Base-by-base conservation (phyloP, 2,113 vertebrate species). In the Micromys minutus region DNA sequence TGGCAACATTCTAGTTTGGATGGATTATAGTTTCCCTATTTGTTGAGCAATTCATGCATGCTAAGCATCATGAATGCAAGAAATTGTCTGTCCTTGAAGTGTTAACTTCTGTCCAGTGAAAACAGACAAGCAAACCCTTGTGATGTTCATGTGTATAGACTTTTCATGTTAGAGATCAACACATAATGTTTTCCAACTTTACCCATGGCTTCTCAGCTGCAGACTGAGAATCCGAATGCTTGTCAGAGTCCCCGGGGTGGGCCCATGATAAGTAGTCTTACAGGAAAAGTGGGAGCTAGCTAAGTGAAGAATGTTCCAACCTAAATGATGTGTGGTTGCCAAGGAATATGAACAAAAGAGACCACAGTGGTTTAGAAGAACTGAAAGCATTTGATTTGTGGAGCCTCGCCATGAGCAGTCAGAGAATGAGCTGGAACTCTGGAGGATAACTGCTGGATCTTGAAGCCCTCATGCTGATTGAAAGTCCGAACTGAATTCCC, bases 401-500 rank as follows among this genome's bases (percentile, higher is more conserved):
- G 87, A 24, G 57, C 89, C n/a, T 3, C 0, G 39, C 19, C 36
- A 0, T 39, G 88, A 71, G 42, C n/a, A 83, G 39, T 31, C 21
- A 19, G 34, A 24, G 42, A 12, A 24, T 6, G 77, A 89, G 47
- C 5, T 21, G 39, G 42, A 84, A 22, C 12, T 45, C n/a, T 21
- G 61, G 12, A 47, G 21, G 16, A 10, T 63, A 45, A 80, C 8
- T 74, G 36, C 47, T 59, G 39, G 39, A 86, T 72, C 16, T 21
- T 47, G 29, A 87, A 77, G 55, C 39, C 15, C 13, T 86, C 39
- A 0, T 0, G 1, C 42, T 69, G 57, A 34, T 92, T 87, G 45
- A 92, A 90, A 52, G 67, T 72, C 85, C 80, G n/a, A 87, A 63
- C 22, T 22, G 34, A 96, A 89, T 92, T 63, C 36, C 34, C 67